Conservation (phyloP, 2,797 vertebrate genomes). For the Smutsia gigantea region DNA sequence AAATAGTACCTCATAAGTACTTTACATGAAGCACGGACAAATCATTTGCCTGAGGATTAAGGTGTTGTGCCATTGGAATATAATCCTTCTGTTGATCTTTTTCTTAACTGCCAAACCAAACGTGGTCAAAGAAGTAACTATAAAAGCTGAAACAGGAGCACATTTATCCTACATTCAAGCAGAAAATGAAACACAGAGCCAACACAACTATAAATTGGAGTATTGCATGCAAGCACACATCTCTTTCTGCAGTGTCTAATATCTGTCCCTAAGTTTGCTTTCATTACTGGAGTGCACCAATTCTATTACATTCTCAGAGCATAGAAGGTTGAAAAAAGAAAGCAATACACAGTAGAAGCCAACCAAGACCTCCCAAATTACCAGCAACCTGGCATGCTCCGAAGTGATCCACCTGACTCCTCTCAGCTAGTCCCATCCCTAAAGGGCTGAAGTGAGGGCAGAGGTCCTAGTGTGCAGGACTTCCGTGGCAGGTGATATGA, state of each 20-base stretch:
- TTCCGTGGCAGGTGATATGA: not conserved
- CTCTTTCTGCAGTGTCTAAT: not conserved
- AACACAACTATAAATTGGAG: constrained; percentile 27
- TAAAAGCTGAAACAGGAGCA: constrained; percentile 67
- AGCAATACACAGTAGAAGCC: not conserved
- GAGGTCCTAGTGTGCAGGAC: not conserved
- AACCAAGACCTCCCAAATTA: not conserved
- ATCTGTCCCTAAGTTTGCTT: not conserved
- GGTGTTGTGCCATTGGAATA: constrained; percentile 96
- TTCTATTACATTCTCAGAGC: not conserved
- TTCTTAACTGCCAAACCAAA: constrained; percentile 95
- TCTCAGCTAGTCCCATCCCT: not conserved
- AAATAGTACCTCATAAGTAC: constrained; percentile 98
- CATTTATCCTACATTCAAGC: constrained; percentile 52
- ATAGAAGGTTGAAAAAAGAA: not conserved
- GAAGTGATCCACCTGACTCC: not conserved
- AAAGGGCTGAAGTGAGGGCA: not conserved
- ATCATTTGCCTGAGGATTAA: constrained; percentile 99
- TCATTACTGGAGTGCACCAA: not conserved
- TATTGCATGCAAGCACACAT: fast-evolving
- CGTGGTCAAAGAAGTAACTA: constrained; percentile 94
- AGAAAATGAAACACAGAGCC: constrained; percentile 67
- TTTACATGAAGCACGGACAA: constrained; percentile 99
- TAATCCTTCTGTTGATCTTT: constrained; percentile 96
- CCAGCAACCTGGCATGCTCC: not conserved